These are phyloP conservation scores for Leptinotarsa lineolata DNA, from an alignment of 1,140 invertebrate species.

Conservation along the genomic window DNA sequence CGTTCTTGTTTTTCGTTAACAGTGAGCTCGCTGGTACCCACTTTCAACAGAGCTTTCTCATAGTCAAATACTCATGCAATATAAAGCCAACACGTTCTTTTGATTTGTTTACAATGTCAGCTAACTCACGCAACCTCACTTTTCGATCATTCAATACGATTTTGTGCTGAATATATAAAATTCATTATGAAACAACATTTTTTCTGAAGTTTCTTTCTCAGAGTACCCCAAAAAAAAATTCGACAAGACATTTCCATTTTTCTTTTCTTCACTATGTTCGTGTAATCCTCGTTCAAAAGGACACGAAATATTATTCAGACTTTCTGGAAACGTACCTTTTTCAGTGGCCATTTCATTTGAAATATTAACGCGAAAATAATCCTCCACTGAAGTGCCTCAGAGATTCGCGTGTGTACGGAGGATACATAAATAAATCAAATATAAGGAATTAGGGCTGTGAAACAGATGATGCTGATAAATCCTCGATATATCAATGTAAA, in stretches of 20 bases:
- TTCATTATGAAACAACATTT: background rate
- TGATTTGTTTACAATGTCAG: too few relatives aligned
- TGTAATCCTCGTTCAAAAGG: background rate
- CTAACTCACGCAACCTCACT: too few relatives aligned
- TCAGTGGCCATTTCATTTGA: slow-evolving; percentile 5
- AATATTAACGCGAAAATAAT: background rate
- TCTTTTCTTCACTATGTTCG: background rate
- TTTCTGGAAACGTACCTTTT: background rate
- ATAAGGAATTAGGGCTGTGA: background rate
- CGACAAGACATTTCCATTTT: background rate
- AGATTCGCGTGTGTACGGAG: background rate
- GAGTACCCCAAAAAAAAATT: background rate
- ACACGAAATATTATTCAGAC: background rate
- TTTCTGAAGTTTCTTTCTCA: background rate
- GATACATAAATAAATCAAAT: background rate
- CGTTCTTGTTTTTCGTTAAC: too few relatives aligned
- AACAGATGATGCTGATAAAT: slow-evolving; percentile 8
- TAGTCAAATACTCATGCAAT: too few relatives aligned
- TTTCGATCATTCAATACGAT: too few relatives aligned
- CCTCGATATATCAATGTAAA: background rate
- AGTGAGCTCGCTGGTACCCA: too few relatives aligned
- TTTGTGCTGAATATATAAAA: too few relatives aligned
- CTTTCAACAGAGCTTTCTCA: too few relatives aligned
- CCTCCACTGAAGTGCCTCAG: background rate
- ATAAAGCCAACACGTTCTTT: too few relatives aligned